phyloP scores from a whole-genome alignment of 2,888 invertebrate genomes.

The Conomelus anceps region DNA sequence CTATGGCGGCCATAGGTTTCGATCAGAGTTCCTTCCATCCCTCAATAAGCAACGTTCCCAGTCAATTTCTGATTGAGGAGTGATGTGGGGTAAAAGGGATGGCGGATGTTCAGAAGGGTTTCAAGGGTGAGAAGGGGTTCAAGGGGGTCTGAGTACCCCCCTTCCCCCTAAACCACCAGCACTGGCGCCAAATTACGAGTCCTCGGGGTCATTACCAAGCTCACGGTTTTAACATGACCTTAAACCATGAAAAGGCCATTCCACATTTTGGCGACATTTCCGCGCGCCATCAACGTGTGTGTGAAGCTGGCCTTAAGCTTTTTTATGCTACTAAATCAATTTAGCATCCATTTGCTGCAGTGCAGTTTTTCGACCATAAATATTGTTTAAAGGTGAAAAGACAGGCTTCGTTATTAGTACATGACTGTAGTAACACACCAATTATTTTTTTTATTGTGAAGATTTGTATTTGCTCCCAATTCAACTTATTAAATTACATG shows the following conservation, averaged over 20 bases:
- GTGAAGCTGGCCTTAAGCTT: neutral
- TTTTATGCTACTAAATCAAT: neutral
- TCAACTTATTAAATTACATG: no score
- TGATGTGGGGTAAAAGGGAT: neutral
- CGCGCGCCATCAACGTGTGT: neutral
- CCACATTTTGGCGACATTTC: neutral
- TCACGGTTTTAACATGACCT: neutral
- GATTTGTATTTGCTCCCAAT: no score
- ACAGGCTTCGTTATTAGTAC: no score
- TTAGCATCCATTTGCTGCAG: neutral
- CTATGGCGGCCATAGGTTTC: no score
- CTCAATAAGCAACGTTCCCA: neutral
- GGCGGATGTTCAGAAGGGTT: neutral
- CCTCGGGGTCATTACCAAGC: neutral
- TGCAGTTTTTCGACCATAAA: neutral
- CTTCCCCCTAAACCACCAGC: neutral
- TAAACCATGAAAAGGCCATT: neutral
- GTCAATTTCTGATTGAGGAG: neutral
- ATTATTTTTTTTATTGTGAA: no score
- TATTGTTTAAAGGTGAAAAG: neutral
- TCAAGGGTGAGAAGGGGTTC: neutral
- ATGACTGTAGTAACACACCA: no score
- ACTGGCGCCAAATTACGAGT: neutral
- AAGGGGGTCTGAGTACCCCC: neutral
- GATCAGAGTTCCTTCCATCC: no score